phyloP scores from a whole-genome alignment of 2,888 invertebrate species.

The Neoaliturus tenellus region DNA sequence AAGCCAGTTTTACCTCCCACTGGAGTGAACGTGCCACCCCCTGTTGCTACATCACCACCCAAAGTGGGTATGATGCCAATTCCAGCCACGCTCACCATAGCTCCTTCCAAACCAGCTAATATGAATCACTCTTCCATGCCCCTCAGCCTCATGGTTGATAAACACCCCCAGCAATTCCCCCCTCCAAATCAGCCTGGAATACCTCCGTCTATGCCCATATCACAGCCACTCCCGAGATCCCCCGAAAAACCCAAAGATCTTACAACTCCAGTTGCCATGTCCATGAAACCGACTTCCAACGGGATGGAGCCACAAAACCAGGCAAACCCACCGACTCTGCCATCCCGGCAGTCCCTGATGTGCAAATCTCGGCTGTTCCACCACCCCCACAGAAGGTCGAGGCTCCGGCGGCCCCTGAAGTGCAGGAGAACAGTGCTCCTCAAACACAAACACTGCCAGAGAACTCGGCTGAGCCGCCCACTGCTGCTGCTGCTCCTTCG shows the following conservation, averaged over 20 bases:
- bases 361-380: conserved; percentile 18
- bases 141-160: conserved; percentile 63
- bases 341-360: background rate
- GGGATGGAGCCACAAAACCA: conserved; percentile 53
- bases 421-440: background rate
- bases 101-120: conserved; percentile 52
- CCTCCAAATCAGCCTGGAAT: conserved; percentile 41
- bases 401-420: conserved; percentile 1
- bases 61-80: conserved; percentile 40
- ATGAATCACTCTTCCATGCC: conserved; percentile 61
- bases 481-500: conserved; percentile 4
- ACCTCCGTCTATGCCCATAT: conserved; percentile 56
- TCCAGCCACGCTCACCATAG: conserved; percentile 15
- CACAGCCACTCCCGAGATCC: conserved; percentile 61
- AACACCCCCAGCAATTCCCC: conserved; percentile 37
- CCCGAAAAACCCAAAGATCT: conserved; percentile 60
- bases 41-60: conserved; percentile 46
- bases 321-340: background rate
- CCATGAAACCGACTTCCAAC: conserved; percentile 55
- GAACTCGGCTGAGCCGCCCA: conserved; percentile 41
- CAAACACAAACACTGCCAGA: background rate
- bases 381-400: background rate
- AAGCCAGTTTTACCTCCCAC: conserved; percentile 60
- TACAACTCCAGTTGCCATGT: background rate
- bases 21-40: conserved; percentile 51